These are phyloP conservation scores for Paguma larvata DNA, from an alignment of 2,797 vertebrate genomes.

Conservation along the genomic window DNA sequence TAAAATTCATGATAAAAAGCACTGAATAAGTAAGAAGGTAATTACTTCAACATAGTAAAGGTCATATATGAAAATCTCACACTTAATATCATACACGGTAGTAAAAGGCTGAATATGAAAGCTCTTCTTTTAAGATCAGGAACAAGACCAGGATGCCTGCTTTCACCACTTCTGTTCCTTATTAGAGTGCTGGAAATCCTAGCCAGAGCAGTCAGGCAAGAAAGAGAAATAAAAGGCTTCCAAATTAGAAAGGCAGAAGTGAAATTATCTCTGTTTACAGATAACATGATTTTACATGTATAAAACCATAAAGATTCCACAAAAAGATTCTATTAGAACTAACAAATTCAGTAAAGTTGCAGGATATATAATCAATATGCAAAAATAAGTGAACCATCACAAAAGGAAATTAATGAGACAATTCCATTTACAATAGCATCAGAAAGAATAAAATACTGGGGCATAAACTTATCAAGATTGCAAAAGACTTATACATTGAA, in stretches of 20 bases:
- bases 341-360: neutral
- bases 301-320: neutral
- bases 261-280: neutral
- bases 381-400: neutral
- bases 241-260: neutral
- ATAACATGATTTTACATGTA: neutral
- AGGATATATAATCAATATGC: neutral
- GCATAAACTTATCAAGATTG: too few species aligned
- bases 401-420: neutral
- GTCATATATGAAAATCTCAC: neutral
- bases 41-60: neutral
- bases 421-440: neutral
- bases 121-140: neutral
- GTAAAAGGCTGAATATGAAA: neutral
- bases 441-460: too few species aligned
- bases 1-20: neutral
- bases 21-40: neutral
- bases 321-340: neutral
- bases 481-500: too few species aligned
- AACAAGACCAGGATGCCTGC: neutral
- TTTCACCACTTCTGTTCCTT: neutral
- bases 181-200: neutral
- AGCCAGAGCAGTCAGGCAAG: neutral
- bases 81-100: neutral
- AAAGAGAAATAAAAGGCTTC: slow-evolving; percentile 6